A percentile compares a stretch with the other conserved stretches of the same genome.
These are phyloP conservation scores for Saturnia pavonia DNA, from an alignment of 2,888 invertebrate genomes.

Conservation along the genomic window DNA sequence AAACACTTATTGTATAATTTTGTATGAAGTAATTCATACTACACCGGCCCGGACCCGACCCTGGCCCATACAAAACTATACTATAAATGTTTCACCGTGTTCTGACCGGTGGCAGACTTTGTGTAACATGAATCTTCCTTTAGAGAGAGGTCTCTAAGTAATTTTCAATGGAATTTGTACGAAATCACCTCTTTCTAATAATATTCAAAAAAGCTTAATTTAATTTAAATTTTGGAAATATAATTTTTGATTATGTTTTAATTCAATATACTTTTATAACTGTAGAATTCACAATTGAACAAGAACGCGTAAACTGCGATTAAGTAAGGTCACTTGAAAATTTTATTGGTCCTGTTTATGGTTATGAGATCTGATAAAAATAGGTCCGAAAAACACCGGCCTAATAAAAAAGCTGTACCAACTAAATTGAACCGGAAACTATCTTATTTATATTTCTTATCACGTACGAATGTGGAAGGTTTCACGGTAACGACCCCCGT, in stretches of 20 bases:
- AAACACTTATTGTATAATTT: no score
- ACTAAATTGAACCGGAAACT: conserved; percentile 53
- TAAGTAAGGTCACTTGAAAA: conserved; percentile 30
- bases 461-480: conserved; percentile 48
- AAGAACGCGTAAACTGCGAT: conserved; percentile 27
- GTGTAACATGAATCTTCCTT: no score
- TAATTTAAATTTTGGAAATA: no score
- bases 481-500: conserved; percentile 45
- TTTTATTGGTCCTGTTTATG: conserved; percentile 34
- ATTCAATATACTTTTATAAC: neutral
- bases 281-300: neutral
- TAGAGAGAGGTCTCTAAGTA: no score
- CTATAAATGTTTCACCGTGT: no score
- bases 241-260: neutral
- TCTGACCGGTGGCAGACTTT: no score
- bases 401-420: conserved; percentile 47
- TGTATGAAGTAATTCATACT: no score
- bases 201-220: no score
- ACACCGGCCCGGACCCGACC: no score
- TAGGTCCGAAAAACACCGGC: conserved; percentile 31
- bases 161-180: no score
- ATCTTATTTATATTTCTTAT: conserved; percentile 49
- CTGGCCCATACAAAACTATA: no score
- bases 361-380: conserved; percentile 30
- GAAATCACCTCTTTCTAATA: no score